phyloP scores from a whole-genome alignment of 1,140 invertebrate species.

The Drosophila aff. region DNA sequence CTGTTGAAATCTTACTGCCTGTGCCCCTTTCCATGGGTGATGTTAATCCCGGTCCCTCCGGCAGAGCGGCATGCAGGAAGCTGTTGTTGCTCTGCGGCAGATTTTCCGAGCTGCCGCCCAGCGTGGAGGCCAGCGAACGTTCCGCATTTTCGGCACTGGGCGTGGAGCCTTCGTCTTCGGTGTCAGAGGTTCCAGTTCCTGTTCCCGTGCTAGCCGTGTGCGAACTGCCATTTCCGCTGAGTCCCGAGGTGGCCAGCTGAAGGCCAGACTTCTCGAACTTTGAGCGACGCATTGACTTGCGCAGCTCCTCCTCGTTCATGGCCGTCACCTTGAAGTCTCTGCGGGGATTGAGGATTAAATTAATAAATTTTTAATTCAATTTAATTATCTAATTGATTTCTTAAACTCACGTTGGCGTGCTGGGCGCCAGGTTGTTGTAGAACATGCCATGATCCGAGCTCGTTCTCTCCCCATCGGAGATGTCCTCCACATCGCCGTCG shows the following conservation, averaged over 20 bases:
- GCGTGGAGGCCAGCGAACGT: conserved; percentile 85
- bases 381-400: background rate
- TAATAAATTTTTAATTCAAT: background rate
- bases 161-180: conserved; percentile 92
- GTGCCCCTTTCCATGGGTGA: conserved; percentile 84
- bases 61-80: conserved; percentile 81
- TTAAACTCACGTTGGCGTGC: conserved; percentile 80
- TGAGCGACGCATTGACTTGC: conserved; percentile 90
- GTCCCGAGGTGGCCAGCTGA: conserved; percentile 73
- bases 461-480: conserved; percentile 92
- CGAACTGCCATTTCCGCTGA: conserved; percentile 82
- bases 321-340: conserved; percentile 95
- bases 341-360: conserved; percentile 10
- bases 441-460: conserved; percentile 88
- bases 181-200: conserved; percentile 91
- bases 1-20: conserved; percentile 63
- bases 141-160: conserved; percentile 91
- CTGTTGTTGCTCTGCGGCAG: conserved; percentile 73
- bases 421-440: conserved; percentile 79
- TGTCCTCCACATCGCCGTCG: conserved; percentile 94
- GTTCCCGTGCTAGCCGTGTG: conserved; percentile 87
- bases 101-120: conserved; percentile 83
- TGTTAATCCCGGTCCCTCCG: conserved; percentile 74
- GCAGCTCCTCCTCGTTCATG: conserved; percentile 93
- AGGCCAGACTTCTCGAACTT: conserved; percentile 87